Evolutionary conservation across 2,888 invertebrate genomes (phyloP).

Genomic region (Brenthis ino): DNA sequence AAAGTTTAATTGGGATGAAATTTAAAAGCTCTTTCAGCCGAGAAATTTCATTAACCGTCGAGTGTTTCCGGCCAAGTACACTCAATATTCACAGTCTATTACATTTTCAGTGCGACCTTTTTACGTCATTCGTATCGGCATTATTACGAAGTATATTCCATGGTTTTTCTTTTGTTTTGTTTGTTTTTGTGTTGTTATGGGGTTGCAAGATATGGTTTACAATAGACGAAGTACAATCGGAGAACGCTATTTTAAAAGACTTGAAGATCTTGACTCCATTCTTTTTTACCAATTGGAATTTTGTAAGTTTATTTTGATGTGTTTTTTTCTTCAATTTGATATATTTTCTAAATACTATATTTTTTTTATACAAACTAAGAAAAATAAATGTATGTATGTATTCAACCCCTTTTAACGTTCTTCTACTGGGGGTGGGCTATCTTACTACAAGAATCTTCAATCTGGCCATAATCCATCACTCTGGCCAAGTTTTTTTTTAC

Average conservation of each 20-base stretch:
- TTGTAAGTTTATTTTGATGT: slow-evolving; percentile 21
- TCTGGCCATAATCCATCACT: no score
- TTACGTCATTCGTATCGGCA: neutral
- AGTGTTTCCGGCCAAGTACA: neutral
- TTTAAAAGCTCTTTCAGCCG: no score
- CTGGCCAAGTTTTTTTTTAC: no score
- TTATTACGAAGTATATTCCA: slow-evolving; percentile 40
- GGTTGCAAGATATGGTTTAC: slow-evolving; percentile 39
- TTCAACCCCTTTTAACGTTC: no score
- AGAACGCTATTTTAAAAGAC: slow-evolving; percentile 42
- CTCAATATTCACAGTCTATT: neutral
- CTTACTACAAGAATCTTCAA: no score
- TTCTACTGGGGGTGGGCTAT: no score
- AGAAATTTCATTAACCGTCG: neutral
- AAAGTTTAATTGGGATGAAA: no score
- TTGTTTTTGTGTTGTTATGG: slow-evolving; percentile 29
- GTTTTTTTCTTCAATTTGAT: neutral
- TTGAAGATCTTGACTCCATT: slow-evolving; percentile 47
- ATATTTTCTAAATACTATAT: neutral
- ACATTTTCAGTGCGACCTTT: neutral
- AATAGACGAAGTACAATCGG: slow-evolving; percentile 38
- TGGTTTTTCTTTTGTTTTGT: slow-evolving; percentile 33
- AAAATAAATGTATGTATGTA: no score
- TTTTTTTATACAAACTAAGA: no score
- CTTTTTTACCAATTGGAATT: slow-evolving; percentile 45